phyloP scores from a whole-genome alignment of 2,113 vertebrate genomes.

The Mormyrus iriodes region DNA sequence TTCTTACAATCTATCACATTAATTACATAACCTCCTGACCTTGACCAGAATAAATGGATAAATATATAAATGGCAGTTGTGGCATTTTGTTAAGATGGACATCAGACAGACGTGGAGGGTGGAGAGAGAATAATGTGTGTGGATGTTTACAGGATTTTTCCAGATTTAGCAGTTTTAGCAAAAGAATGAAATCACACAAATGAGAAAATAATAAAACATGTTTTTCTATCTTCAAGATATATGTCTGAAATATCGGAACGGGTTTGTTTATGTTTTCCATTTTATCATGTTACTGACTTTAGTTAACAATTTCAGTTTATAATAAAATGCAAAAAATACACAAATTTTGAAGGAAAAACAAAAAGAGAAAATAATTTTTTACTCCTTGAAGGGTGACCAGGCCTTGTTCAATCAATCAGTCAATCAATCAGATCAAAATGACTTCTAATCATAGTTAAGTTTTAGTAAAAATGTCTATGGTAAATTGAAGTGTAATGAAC shows the following conservation, averaged over 20 bases:
- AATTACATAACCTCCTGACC: not conserved
- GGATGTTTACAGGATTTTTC: not conserved
- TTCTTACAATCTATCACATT: no score
- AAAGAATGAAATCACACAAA: no score
- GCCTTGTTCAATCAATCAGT: not conserved
- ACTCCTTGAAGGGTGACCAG: not conserved
- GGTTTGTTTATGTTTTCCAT: not conserved
- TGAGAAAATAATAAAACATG: not conserved
- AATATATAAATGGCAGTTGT: not conserved
- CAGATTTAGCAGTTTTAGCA: no score
- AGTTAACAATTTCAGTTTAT: not conserved
- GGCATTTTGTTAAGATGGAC: no score
- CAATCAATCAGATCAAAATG: not conserved
- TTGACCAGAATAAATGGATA: not conserved
- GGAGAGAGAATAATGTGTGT: not conserved
- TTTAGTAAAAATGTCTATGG: not conserved
- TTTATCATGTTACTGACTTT: not conserved
- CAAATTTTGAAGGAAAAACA: not conserved
- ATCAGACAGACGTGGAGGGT: not conserved
- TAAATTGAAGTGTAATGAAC: not conserved
- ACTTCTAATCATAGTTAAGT: not conserved
- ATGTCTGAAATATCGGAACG: not conserved
- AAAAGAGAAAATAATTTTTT: not conserved
- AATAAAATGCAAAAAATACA: not conserved
- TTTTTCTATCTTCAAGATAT: not conserved